These are phyloP conservation scores for Scaptomyza hsui DNA, from an alignment of 1,140 invertebrate species.

Conservation along the genomic window DNA sequence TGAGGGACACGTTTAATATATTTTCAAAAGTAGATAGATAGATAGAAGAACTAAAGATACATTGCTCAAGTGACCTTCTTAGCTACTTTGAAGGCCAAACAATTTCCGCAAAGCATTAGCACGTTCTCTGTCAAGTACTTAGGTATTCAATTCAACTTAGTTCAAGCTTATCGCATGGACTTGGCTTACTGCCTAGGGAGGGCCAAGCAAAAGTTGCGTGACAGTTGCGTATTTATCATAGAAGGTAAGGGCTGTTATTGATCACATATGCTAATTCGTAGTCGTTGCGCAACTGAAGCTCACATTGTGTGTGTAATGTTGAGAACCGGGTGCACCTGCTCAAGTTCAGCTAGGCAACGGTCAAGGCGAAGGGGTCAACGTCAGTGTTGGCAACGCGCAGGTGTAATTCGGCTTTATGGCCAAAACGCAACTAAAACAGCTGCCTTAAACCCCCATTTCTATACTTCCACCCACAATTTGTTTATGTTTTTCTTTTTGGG, in stretches of 20 bases:
- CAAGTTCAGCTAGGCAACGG: constrained; percentile 68
- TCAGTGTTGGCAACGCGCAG: constrained; percentile 45
- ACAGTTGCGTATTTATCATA: constrained; percentile 58
- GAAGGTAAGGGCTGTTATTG: constrained; percentile 54
- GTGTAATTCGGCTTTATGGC: constrained; percentile 48
- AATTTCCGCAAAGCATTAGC: too few relatives aligned
- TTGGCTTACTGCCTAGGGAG: not conserved
- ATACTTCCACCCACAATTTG: constrained; percentile 41
- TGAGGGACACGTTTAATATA: too few relatives aligned
- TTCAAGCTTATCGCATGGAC: constrained; percentile 4
- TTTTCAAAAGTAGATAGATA: too few relatives aligned
- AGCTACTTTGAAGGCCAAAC: not conserved
- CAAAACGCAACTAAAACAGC: constrained; percentile 32
- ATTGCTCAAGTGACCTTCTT: not conserved
- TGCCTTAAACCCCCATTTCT: constrained; percentile 34
- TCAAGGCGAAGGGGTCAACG: constrained; percentile 75
- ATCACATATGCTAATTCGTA: constrained; percentile 17
- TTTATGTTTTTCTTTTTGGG: constrained; percentile 60
- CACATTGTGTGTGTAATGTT: not conserved
- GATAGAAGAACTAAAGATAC: not conserved
- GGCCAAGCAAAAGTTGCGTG: constrained; percentile 59
- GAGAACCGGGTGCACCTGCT: constrained; percentile 43
- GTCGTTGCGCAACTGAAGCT: constrained; percentile 60
- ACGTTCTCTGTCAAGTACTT: not conserved
- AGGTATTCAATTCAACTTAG: not conserved